Percentiles rank a stretch among this genome's conserved stretches.
Evolutionary conservation across 2,888 invertebrate species (phyloP).

Genomic region (Drosophila histrio): DNA sequence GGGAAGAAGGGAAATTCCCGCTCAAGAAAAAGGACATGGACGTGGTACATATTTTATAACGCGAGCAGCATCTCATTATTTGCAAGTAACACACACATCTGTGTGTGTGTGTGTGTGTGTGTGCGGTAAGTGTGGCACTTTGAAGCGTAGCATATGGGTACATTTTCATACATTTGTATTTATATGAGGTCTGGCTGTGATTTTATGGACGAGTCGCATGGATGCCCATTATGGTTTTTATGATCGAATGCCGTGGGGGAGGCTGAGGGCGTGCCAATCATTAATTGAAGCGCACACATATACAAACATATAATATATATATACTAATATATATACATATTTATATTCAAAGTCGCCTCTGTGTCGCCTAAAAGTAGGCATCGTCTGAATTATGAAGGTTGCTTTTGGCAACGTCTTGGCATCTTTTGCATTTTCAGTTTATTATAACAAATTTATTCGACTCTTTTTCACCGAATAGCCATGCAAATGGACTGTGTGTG

Average conservation of each 20-base stretch:
- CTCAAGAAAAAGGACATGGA: conserved; percentile 1
- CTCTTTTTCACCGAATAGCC: conserved; percentile 20
- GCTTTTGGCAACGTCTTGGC: conserved; percentile 17
- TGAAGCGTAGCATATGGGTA: conserved; percentile 8
- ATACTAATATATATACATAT: not conserved
- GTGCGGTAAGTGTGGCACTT: not conserved
- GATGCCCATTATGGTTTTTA: conserved; percentile 49
- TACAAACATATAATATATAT: not conserved
- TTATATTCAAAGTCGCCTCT: conserved; percentile 25
- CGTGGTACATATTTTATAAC: conserved; percentile 21
- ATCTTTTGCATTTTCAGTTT: conserved; percentile 27
- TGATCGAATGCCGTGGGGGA: conserved; percentile 29
- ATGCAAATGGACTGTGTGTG: conserved; percentile 41
- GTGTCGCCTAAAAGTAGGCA: conserved; percentile 35
- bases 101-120: not conserved
- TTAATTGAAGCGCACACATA: conserved; percentile 42
- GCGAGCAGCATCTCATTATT: conserved; percentile 38
- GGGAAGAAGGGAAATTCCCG: not conserved
- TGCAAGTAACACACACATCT: conserved; percentile 12
- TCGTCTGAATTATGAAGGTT: conserved; percentile 4
- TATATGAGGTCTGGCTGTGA: conserved; percentile 37
- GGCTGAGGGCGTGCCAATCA: conserved; percentile 34
- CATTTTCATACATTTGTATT: conserved; percentile 9
- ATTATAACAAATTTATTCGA: conserved; percentile 42
- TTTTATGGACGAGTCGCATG: conserved; percentile 44